Evolutionary conservation across 1,140 invertebrate genomes (phyloP), one percentile per base, ranked within the genome.

Genomic region (Drosophila orena): DNA sequence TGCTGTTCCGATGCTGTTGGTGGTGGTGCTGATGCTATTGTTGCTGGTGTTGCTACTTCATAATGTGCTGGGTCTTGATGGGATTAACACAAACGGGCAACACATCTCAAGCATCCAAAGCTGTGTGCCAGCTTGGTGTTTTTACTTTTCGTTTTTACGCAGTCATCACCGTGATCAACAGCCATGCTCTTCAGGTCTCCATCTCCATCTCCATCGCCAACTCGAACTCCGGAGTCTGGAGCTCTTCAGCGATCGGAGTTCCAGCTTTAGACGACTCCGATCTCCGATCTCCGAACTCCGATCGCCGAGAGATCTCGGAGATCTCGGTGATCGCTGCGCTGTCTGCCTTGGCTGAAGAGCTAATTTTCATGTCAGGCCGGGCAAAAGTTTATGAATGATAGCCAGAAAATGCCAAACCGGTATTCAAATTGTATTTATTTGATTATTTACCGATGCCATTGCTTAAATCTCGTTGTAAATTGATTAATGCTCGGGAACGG

Each of bases 51-150:
- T 86, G 81, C 83, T 86, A 86, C 81, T 86, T 88, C 75, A 86
- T 86, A 81, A 68, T 79, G 79, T 85, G 81, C 78, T 75, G 72
- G 69, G 81, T 71, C 81, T 89, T 68, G 72, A 89, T 89, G 84
- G 84, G 84, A 89, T 89, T 89, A 89, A 89, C 84, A 89, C 84
- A 89, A 89, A 83, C 84, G 84, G 79, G 68, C 83, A 88, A 88
- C 83, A 89, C 83, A 88, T 88, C 84, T 88, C 84, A 88, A 86
- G 83, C 83, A 83, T 83, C 71, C 60, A 71, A 81, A 86, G 81
- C 84, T 86, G 81, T 85, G 81, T 81, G 81, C 81, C 84, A 86
- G 84, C 77, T 86, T 88, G 66, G 71, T 65, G 81, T 52, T 68
- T 76, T 85, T 79, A 76, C 72, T 84, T 86, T 86, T 75, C 47